Conservation (phyloP, 1,140 invertebrate genomes). For the Sogatella furcifera region DNA sequence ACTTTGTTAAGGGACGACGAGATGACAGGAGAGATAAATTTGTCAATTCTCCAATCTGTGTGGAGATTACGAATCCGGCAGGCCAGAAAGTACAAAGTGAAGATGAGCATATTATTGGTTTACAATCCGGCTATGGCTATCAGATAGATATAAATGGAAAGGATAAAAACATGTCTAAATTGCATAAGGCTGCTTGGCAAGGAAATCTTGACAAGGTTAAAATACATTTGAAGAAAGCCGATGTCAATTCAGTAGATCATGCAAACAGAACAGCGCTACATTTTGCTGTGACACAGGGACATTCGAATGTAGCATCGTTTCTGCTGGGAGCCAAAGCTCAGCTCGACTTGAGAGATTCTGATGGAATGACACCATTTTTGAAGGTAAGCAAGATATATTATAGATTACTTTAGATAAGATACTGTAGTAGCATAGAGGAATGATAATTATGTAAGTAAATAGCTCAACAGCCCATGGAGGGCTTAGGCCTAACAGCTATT, state of each 20-base stretch:
- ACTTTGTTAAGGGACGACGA: conserved; percentile 28
- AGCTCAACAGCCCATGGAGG: too few species aligned
- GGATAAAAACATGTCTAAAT: conserved; percentile 27
- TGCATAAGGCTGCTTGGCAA: conserved; percentile 29
- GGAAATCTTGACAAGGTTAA: conserved; percentile 29
- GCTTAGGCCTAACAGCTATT: too few species aligned
- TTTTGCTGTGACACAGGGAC: conserved; percentile 27
- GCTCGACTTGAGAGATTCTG: conserved; percentile 24
- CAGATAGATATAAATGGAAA: conserved; percentile 25
- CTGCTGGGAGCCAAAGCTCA: conserved; percentile 27
- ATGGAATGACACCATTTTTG: conserved; percentile 29
- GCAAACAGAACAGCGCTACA: conserved; percentile 27
- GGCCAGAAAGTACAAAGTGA: conserved; percentile 19
- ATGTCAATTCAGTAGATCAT: conserved; percentile 25
- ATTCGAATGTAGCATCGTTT: conserved; percentile 28
- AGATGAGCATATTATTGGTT: conserved; percentile 21
- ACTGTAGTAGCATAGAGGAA: too few species aligned
- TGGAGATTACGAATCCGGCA: conserved; percentile 22
- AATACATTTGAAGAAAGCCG: conserved; percentile 23
- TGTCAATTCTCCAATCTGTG: conserved; percentile 19
- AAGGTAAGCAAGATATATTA: conserved; percentile 21
- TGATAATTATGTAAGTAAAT: too few species aligned
- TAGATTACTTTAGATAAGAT: neutral
- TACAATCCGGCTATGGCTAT: conserved; percentile 23
- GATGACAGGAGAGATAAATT: conserved; percentile 25